Percentiles rank a stretch among this genome's conserved stretches.
Conservation (phyloP, 2,113 vertebrate genomes). For the Apteryx owenii region DNA sequence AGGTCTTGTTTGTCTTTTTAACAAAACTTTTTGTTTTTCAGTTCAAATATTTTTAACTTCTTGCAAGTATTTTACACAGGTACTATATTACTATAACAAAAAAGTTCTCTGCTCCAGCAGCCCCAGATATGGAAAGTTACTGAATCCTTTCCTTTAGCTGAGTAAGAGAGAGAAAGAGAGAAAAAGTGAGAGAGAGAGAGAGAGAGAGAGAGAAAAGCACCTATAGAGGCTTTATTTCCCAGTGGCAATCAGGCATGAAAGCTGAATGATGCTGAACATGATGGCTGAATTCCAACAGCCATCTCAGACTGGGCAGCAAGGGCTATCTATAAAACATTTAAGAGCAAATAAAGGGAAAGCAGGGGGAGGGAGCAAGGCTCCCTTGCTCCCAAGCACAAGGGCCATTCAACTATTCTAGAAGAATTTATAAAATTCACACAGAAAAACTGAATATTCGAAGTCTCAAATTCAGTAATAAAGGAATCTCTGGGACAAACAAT, state of each 20-base stretch:
- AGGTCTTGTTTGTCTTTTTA: constrained; percentile 26
- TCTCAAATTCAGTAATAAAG: neutral
- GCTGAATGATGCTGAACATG: neutral
- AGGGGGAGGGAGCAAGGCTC: neutral
- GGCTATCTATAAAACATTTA: neutral
- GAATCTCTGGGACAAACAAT: neutral
- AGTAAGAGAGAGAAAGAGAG: too few species aligned
- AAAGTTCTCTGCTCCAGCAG: neutral
- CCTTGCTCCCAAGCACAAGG: neutral
- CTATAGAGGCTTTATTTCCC: neutral
- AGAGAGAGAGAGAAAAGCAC: neutral
- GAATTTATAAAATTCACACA: neutral
- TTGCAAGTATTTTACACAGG: neutral
- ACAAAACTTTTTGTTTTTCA: neutral
- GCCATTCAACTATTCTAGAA: neutral
- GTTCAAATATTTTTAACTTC: neutral
- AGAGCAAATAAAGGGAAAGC: neutral
- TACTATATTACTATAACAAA: neutral
- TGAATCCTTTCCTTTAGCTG: neutral
- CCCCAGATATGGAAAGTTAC: neutral
- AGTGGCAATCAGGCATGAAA: neutral
- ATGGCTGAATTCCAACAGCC: neutral
- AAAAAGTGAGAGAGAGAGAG: too few species aligned
- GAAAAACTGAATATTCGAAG: neutral
- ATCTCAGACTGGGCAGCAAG: neutral